Evolutionary conservation across 2,888 invertebrate genomes (phyloP), one percentile per base, ranked within the genome.

Genomic region (Heliothis peltigera): DNA sequence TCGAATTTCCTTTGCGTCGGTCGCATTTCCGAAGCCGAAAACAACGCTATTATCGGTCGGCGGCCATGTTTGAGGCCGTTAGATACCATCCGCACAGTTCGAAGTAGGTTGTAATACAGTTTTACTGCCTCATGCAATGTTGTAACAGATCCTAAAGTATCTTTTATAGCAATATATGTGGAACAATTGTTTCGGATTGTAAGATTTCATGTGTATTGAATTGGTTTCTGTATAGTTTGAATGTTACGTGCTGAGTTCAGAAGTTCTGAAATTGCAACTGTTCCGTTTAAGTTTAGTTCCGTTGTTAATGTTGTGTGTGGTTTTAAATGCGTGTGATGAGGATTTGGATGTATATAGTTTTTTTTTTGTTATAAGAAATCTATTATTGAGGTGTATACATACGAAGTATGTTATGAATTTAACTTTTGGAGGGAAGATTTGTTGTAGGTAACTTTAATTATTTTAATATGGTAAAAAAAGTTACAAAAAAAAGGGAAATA

Each of bases 11-110:
- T 64, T 51, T 56, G 32, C 56, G 25, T 0, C 21, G 21, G 52
- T 63, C 39, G 62, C 59, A 64, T 76, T 72, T 75, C 46, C 61
- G 57, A 62, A 58, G 15, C 55, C 57, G 28, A 79, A 79, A 76
- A 66, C 69, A 76, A 54, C 25, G 43, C 62, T 64, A 60, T 69
- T 69, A 72, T 56, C 21, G 12, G 10, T 12, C 46, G 48, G 32
- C 22, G 18, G 56, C 43, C 42, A 25, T 66, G 32, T 68, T 57
- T 21, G 12, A 58, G 43, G 42, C 17, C 49, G 43, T 64, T 56
- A 64, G 35, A 60, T 48, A 64, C 64, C 43, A 57, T 71, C 51
- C 43, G 52, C 25, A 56, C 18, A 43, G 25, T 49, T 47, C 12
- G 51, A 53, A 71, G 57, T 66, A 55, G 48, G 51, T 66, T 51